A percentile compares a stretch with the other conserved stretches of the same genome.
These are phyloP conservation scores for Squalus acanthias DNA, from an alignment of 2,797 vertebrate species.

Conservation along the genomic window DNA sequence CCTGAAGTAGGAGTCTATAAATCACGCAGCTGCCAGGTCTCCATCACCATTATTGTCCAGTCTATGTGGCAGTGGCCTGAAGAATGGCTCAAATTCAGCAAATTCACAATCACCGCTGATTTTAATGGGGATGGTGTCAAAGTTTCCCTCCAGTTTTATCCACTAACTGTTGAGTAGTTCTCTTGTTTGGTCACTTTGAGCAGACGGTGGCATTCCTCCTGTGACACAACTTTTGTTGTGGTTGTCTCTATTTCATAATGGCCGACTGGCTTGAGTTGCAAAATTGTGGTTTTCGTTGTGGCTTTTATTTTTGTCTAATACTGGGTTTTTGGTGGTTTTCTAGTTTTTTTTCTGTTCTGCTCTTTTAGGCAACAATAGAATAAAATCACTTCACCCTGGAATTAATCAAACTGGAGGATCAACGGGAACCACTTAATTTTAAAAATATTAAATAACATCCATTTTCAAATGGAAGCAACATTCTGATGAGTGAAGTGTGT, in stretches of 20 bases:
- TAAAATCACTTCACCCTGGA: neutral
- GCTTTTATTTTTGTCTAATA: neutral
- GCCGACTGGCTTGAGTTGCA: neutral
- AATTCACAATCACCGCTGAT: neutral
- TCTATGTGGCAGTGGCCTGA: neutral
- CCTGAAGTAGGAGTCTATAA: neutral
- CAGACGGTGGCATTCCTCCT: neutral
- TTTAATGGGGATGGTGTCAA: neutral
- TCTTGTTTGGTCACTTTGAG: neutral
- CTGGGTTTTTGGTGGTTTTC: neutral
- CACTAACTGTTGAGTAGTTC: neutral
- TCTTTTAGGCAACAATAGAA: neutral
- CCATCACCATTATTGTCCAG: neutral
- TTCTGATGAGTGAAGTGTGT: neutral
- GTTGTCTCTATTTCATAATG: neutral
- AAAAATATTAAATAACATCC: neutral
- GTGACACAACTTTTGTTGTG: neutral
- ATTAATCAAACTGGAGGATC: neutral
- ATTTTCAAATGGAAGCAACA: neutral
- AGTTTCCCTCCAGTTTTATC: neutral
- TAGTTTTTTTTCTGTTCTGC: neutral
- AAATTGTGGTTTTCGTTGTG: constrained; percentile 26
- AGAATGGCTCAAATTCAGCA: neutral
- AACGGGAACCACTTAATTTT: neutral
- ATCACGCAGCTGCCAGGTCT: neutral